Percentiles rank a stretch among this genome's conserved stretches.
phyloP scores from a whole-genome alignment of 2,888 invertebrate species.

The Agriopis aurantiaria region DNA sequence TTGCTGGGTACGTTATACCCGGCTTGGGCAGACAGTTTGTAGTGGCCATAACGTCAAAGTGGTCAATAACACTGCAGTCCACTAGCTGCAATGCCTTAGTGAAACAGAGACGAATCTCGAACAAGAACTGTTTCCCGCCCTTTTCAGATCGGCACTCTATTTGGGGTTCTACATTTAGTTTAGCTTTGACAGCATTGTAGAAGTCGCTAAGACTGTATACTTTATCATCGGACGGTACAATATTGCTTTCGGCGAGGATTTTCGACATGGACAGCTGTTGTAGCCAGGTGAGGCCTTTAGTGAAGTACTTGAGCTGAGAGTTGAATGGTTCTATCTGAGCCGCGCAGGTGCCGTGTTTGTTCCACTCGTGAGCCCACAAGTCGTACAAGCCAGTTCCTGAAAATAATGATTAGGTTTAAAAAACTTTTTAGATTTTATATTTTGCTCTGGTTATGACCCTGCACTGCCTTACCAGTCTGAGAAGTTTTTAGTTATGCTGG shows the following conservation, averaged over 20 bases:
- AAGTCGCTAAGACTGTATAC: slow-evolving; percentile 47
- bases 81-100: slow-evolving; percentile 87
- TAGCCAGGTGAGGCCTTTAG: slow-evolving; percentile 87
- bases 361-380: slow-evolving; percentile 93
- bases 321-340: slow-evolving; percentile 82
- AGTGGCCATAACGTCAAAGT: slow-evolving; percentile 20
- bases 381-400: slow-evolving; percentile 76
- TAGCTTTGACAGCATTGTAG: slow-evolving; percentile 73
- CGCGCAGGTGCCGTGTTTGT: slow-evolving; percentile 93
- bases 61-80: slow-evolving; percentile 81
- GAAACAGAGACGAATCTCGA: slow-evolving; percentile 91
- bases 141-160: slow-evolving; percentile 88
- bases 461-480: too few relatives aligned
- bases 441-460: too few relatives aligned
- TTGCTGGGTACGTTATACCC: slow-evolving; percentile 44
- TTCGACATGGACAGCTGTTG: slow-evolving; percentile 87
- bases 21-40: slow-evolving; percentile 42
- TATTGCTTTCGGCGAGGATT: slow-evolving; percentile 83
- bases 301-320: slow-evolving; percentile 89
- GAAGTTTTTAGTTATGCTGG: too few relatives aligned
- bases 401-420: slow-evolving; percentile 34
- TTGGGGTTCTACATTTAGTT: slow-evolving; percentile 85
- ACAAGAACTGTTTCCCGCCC: slow-evolving; percentile 85
- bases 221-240: slow-evolving; percentile 71
- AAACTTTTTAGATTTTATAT: background rate